Evolutionary conservation across 2,888 invertebrate genomes (phyloP), one percentile per base, ranked within the genome.

Genomic region (Dugesia japonica): DNA sequence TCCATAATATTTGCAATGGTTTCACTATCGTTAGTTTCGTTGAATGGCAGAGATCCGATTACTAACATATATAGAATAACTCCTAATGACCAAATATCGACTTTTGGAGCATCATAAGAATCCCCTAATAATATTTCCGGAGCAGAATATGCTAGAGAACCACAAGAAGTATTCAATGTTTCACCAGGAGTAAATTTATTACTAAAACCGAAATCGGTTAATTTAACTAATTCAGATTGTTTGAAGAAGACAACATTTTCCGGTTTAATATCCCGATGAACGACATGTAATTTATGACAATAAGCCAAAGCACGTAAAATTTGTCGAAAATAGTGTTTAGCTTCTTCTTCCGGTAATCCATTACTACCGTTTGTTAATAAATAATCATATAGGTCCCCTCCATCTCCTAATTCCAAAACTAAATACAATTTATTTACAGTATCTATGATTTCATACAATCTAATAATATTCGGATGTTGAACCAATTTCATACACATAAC

Each of bases 221-320:
- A 88, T 87, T 98, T 99, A 33, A 98, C 95, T 84, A 93, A 89
- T 77, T 94, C 94, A 75, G 92, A 87, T 86, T 94, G 92, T 86
- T 95, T 93, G 85, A 98, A 98, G 87, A 97, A 97, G 74, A 98
- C 94, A 78, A 98, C 95, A 87, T 99, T 98, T 86, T 98, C 98
- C 17, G 97, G 98, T 86, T 98, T 98, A 80, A 98, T 88, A 87
- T 98, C 97, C 80, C 98, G 89, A 83, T 91, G 91, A n/a, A 91
- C 89, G 27, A 91, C 90, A 84, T 90, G 90, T 79, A 91, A 88
- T 86, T 92, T 90, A 87, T 98, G 98, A 87, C 97, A 98, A 85
- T 95, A 88, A 80, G 93, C 92, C 84, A 98, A 97, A 80, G 97
- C 97, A 81, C 92, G 89, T 79, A 98, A 92, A 83, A 98, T 97